phyloP scores from a whole-genome alignment of 2,888 invertebrate species.

The Ochropleura leucogaster region DNA sequence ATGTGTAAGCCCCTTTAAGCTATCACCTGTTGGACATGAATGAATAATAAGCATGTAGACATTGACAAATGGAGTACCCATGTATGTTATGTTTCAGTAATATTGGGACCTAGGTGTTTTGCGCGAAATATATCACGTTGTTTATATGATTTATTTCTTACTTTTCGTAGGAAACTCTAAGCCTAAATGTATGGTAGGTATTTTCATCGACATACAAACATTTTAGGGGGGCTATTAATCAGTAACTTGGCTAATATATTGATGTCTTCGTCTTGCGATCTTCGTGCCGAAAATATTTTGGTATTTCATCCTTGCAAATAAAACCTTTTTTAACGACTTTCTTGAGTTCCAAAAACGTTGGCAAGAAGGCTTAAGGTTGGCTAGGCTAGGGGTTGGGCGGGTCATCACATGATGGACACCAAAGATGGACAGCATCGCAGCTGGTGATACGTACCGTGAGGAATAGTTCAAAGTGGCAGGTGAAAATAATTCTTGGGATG shows the following conservation, averaged over 20 bases:
- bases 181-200: too few relatives aligned
- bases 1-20: not conserved
- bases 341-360: not conserved
- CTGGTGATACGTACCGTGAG: too few relatives aligned
- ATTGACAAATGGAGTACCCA: constrained; percentile 34
- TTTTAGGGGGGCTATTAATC: constrained; percentile 4
- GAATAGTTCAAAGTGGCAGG: too few relatives aligned
- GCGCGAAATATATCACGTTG: constrained; percentile 17
- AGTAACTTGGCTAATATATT: not conserved
- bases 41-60: constrained; percentile 27
- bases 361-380: too few relatives aligned
- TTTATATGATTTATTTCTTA: constrained; percentile 30
- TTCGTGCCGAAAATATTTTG: not conserved
- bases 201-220: not conserved
- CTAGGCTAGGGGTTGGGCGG: too few relatives aligned
- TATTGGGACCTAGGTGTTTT: not conserved
- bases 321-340: not conserved
- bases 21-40: constrained; percentile 43
- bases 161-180: not conserved
- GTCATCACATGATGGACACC: too few relatives aligned
- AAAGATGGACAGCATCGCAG: too few relatives aligned
- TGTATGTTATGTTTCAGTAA: constrained; percentile 11
- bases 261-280: not conserved
- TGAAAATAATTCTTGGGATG: too few relatives aligned
- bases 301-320: not conserved